These are phyloP conservation scores for Alethe castanea DNA, from an alignment of 2,113 vertebrate genomes.

Conservation along the genomic window DNA sequence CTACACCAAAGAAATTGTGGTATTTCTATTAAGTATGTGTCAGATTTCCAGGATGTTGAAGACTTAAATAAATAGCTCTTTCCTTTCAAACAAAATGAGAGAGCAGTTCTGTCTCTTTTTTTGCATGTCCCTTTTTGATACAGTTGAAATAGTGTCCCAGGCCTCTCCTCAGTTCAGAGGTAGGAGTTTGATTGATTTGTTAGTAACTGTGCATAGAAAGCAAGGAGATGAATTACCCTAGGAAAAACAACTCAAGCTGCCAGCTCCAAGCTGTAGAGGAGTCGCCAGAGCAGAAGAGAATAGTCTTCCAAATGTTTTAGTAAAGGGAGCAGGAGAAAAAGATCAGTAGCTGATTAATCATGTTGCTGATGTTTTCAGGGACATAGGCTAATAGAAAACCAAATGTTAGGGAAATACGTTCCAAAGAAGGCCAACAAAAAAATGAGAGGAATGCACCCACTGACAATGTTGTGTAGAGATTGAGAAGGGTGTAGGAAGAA, in stretches of 20 bases:
- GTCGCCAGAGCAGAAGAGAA: neutral
- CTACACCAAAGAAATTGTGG: neutral
- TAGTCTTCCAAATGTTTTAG: neutral
- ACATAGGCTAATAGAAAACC: neutral
- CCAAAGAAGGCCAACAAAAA: constrained; percentile 12
- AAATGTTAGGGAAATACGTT: constrained; percentile 41
- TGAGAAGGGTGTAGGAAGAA: neutral
- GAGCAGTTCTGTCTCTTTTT: neutral
- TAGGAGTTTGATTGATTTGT: constrained; percentile 16
- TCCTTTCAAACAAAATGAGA: neutral
- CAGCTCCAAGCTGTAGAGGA: neutral
- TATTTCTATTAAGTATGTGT: neutral
- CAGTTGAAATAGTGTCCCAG: neutral
- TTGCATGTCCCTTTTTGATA: neutral
- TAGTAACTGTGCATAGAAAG: constrained; percentile 7
- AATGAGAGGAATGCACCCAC: neutral
- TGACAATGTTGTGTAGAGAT: neutral
- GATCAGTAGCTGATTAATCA: constrained; percentile 31
- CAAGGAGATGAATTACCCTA: constrained; percentile 24
- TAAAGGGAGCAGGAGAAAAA: constrained; percentile 12
- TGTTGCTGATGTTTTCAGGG: constrained; percentile 21
- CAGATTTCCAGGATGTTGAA: neutral
- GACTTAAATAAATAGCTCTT: neutral
- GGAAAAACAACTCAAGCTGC: constrained; percentile 2
- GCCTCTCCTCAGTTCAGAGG: neutral